phyloP scores from a whole-genome alignment of 2,888 invertebrate species.

The Ptilodon capucinus region DNA sequence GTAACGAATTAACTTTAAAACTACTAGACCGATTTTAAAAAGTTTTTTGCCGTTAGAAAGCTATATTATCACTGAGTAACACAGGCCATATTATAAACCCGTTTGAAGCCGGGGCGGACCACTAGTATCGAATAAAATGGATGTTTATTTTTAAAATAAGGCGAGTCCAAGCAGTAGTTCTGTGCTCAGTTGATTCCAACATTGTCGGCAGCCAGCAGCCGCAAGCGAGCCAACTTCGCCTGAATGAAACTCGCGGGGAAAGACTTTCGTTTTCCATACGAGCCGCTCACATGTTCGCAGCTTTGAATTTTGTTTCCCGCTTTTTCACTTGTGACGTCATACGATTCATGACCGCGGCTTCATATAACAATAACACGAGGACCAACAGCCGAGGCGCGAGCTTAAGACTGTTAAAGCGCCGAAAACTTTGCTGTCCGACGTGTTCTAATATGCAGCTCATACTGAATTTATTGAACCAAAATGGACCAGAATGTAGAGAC shows the following conservation, averaged over 20 bases:
- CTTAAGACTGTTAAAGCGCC: not conserved
- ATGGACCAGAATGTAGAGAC: too few species aligned
- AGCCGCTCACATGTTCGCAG: constrained; percentile 71
- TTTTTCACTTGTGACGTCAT: constrained; percentile 76
- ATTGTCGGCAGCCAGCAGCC: constrained; percentile 46
- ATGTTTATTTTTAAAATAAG: not conserved
- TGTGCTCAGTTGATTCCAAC: constrained; percentile 30
- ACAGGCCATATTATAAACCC: too few species aligned
- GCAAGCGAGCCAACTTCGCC: constrained; percentile 68
- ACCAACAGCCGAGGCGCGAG: not conserved
- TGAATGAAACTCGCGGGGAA: constrained; percentile 74
- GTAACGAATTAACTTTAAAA: too few species aligned
- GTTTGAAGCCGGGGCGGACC: too few species aligned
- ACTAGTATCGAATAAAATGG: not conserved
- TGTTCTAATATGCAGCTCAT: too few species aligned
- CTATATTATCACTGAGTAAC: too few species aligned
- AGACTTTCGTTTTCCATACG: constrained; percentile 82
- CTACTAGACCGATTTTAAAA: too few species aligned
- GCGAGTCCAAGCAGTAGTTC: constrained; percentile 1
- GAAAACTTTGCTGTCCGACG: too few species aligned
- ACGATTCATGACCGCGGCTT: constrained; percentile 50
- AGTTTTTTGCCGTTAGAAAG: too few species aligned
- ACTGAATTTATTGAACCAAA: too few species aligned
- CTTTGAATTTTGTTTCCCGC: constrained; percentile 78
- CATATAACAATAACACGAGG: constrained; percentile 33